Evolutionary conservation across 1,140 invertebrate genomes (phyloP).

Genomic region (Probaryconus sp.): DNA sequence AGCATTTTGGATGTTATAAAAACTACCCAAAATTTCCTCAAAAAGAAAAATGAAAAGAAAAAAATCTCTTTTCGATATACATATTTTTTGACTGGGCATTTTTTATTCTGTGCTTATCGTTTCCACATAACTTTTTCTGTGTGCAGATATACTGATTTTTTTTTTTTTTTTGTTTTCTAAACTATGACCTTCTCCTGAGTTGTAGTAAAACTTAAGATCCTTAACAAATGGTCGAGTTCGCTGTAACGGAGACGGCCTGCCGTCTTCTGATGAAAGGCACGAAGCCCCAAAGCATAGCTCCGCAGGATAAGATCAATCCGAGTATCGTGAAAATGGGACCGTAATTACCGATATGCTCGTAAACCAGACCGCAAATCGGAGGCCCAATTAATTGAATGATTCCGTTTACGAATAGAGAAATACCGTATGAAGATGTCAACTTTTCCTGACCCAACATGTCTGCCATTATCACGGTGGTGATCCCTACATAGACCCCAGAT

Average conservation of each 20-base stretch:
- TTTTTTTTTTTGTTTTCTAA: too few relatives aligned
- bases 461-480: slow-evolving; percentile 91
- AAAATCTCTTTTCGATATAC: too few relatives aligned
- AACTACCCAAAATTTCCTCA: too few relatives aligned
- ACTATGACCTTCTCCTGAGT: too few relatives aligned
- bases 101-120: too few relatives aligned
- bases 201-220: too few relatives aligned
- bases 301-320: slow-evolving; percentile 85
- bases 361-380: slow-evolving; percentile 86
- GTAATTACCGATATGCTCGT: slow-evolving; percentile 82
- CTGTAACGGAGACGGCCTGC: slow-evolving; percentile 48
- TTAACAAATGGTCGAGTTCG: slow-evolving; percentile 24
- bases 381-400: slow-evolving; percentile 88
- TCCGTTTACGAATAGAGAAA: slow-evolving; percentile 90
- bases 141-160: too few relatives aligned
- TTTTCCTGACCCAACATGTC: slow-evolving; percentile 89
- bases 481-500: slow-evolving; percentile 91
- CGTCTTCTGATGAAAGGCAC: slow-evolving; percentile 83
- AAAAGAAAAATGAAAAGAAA: too few relatives aligned
- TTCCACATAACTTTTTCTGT: too few relatives aligned
- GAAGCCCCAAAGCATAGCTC: slow-evolving; percentile 85
- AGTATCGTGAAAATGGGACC: slow-evolving; percentile 84
- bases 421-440: slow-evolving; percentile 90
- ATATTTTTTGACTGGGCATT: too few relatives aligned
- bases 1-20: too few relatives aligned